Base-by-base conservation (phyloP, 2,888 invertebrate genomes). In the Mamestra brassicae region DNA sequence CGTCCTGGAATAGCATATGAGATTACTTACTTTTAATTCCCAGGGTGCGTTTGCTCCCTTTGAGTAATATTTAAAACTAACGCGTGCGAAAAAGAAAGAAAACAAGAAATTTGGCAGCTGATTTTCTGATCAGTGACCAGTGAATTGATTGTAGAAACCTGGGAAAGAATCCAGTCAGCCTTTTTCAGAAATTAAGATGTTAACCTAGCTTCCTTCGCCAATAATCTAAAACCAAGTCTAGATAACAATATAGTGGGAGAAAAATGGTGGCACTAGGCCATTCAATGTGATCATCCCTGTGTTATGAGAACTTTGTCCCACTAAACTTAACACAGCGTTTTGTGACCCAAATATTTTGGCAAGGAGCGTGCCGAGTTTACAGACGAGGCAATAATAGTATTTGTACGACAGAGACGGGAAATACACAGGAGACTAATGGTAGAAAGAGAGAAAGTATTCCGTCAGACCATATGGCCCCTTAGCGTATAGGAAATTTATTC, bases 271-370 rank as follows among this genome's bases (percentile, higher is more conserved):
- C 8, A 42, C 34, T 47, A 63, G 54, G 11, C 64, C 38, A 4
- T 62, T 58, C 26, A 57, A 11, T 57, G 4, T 62, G 26, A 26
- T n/a, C 45, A 47, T 71, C 10, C 26, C 10, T 42, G 7, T 66
- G 58, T 52, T 63, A 71, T 47, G 68, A 69, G 71, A 63, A 58
- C 47, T 15, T 76, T 26, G 72, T 26, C 3, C 76, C n/a, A 72
- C 36, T 72, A 65, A 86, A 78, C 69, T 38, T 50, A 50, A 17
- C 38, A 68, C 2, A 69, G 54, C 34, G 77, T 85, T 80, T 81
- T 72, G 73, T 87, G 85, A 84, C 85, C 90, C 71, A 79, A 74
- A 89, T 83, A 79, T 83, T 89, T 88, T 86, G 87, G 87, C 88
- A 86, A 75, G 74, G 67, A 69, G 61, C 83, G 87, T 78, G 85